Evolutionary conservation across 2,113 vertebrate species (phyloP).

Genomic region (Phrynosoma blainvillii): DNA sequence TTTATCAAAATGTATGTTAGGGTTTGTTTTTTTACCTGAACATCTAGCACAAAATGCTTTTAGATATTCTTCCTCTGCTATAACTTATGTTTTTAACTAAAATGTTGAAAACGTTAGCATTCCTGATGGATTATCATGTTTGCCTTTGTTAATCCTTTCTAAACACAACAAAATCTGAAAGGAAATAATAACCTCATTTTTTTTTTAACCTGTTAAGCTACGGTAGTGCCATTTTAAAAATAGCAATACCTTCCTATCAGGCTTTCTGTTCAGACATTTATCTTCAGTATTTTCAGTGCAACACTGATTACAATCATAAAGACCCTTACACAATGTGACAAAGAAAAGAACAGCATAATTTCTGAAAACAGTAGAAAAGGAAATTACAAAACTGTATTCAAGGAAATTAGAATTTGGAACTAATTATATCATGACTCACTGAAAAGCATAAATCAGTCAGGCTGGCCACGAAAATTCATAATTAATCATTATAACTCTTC

Average conservation of each 20-base stretch:
- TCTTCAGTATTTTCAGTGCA: neutral
- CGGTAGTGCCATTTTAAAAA: constrained; percentile 51
- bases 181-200: constrained; percentile 14
- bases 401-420: constrained; percentile 36
- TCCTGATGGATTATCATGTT: constrained; percentile 34
- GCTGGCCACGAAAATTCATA: neutral
- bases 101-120: constrained; percentile 45
- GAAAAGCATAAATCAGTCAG: neutral
- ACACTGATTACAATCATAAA: constrained; percentile 11
- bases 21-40: neutral
- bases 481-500: neutral
- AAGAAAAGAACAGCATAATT: constrained; percentile 3
- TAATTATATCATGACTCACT: neutral
- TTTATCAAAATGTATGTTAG: neutral
- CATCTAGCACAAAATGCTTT: neutral
- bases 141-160: constrained; percentile 28
- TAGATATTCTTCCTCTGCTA: neutral
- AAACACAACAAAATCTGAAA: constrained; percentile 44
- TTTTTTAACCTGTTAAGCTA: constrained; percentile 14
- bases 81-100: constrained; percentile 17
- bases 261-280: neutral
- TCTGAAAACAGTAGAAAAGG: neutral
- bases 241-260: constrained; percentile 37
- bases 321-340: accelerated
- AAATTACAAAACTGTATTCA: neutral